Base-by-base conservation (phyloP, 2,113 vertebrate genomes). In the Cyprinodon brontotheroides region DNA sequence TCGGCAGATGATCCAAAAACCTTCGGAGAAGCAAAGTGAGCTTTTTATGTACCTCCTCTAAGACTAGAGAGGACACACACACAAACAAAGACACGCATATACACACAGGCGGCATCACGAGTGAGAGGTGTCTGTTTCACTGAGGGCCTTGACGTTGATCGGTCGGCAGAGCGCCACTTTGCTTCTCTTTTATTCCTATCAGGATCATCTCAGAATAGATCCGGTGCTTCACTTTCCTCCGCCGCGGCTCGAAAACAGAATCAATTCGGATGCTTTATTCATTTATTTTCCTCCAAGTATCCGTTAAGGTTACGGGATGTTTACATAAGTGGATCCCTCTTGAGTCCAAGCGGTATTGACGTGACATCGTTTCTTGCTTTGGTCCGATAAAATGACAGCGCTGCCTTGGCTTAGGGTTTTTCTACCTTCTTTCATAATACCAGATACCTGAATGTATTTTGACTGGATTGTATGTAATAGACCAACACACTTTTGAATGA, bases 1-100 rank as follows among this genome's bases (percentile, higher is more conserved):
- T 91, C 89, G 89, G 89, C 91, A 90, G 91, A 91, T 92, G 91
- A 92, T 90, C 91, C 91, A 90, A 91, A 91, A 90, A 82, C 0
- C 90, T 90, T 92, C 75, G 88, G 90, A 91, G 91, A 92, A 75
- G 87, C 85, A 79, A 84, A 89, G 86, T 82, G 90, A 88, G 87
- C 86, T 90, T 90, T 92, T 92, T 91, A 91, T 92, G 92, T 89
- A 89, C 84, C 89, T 92, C 87, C 80, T 87, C 82, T 74, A 89
- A 88, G 85, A 90, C 83, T 89, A 83, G 83, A 89, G 87, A 88
- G 88, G 85, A 80, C 72, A 68, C 77, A 53, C 65, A 1, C 74
- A 61, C 71, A 53, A 73, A 41, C 59, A 20, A 29, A n/a, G 53
- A 20, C 72, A 53, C 53, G 17, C 36, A 4, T 76, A 61, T 61